Evolutionary conservation across 1,140 invertebrate genomes (phyloP).

Genomic region (Drosophila subobscura): DNA sequence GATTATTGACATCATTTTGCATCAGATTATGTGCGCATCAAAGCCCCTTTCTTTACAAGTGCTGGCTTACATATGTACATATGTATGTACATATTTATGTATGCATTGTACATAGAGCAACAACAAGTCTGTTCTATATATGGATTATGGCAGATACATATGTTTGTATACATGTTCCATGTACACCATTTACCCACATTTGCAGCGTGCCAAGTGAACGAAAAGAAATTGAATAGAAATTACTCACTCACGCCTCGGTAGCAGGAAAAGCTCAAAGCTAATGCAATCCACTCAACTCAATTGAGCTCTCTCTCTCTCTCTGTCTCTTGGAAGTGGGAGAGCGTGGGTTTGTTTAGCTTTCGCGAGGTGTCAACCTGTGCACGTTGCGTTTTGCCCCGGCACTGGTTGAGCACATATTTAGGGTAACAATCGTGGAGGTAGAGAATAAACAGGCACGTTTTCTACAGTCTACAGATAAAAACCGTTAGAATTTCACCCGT

Average conservation of each 20-base stretch:
- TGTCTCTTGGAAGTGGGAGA: slow-evolving; percentile 6
- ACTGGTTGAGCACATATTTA: not conserved
- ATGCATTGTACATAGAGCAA: slow-evolving; percentile 25
- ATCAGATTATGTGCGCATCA: not conserved
- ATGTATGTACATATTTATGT: too few species aligned
- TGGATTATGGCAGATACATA: slow-evolving; percentile 14
- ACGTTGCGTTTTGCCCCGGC: not conserved
- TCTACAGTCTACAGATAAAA: too few species aligned
- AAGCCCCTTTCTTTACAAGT: not conserved
- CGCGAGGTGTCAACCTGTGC: not conserved
- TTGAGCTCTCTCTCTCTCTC: slow-evolving; percentile 23
- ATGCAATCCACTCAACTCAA: slow-evolving; percentile 61
- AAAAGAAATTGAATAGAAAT: slow-evolving; percentile 43
- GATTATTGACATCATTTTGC: too few species aligned
- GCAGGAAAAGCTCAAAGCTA: slow-evolving; percentile 51
- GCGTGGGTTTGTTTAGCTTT: slow-evolving; percentile 32
- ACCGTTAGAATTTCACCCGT: too few species aligned
- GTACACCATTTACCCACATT: slow-evolving; percentile 72
- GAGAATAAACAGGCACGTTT: too few species aligned
- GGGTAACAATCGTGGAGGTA: too few species aligned
- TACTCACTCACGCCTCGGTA: slow-evolving; percentile 47
- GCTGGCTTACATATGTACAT: too few species aligned
- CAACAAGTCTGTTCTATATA: slow-evolving; percentile 73
- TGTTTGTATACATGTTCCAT: slow-evolving; percentile 23
- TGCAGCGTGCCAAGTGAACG: slow-evolving; percentile 56